Evolutionary conservation across 2,113 vertebrate species (phyloP), one percentile per base, ranked within the genome.

Genomic region (Cyprinus carpio): DNA sequence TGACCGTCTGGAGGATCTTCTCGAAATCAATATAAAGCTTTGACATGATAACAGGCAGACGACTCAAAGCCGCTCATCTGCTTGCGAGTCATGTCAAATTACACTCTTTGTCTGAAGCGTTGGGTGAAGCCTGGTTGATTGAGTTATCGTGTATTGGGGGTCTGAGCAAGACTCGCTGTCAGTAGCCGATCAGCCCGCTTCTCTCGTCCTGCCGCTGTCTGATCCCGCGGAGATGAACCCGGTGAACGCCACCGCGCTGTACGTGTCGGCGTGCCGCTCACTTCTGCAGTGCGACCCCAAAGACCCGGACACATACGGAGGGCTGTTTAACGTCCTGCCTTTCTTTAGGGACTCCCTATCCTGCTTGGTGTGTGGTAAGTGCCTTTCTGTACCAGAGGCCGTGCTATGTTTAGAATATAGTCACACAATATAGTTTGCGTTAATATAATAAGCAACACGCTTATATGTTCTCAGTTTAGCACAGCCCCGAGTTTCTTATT

Each of bases 201-300:
- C n/a, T 67, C 60, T 65, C 27, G 58, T 27, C 18, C 29, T 20
- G 46, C 60, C 76, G 89, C 82, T 93, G 92, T 91, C 92, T 92
- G 90, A 93, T 93, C 93, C 85, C 90, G 92, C 94, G 94, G 96
- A 96, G 92, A 99, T 99, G 97, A 98, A 98, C 96, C 97, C 97
- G 71, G 96, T 96, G 88, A 97, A 96, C 95, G 96, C 97, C 87
- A 98, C 97, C 93, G 91, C 96, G 92, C 94, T 99, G 92, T 99
- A 97, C 94, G 96, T 98, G 94, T 97, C 97, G 91, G 96, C 96
- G 93, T 98, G 96, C 94, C 97, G 97, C 93, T 96, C 97, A 91
- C 96, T 98, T 93, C 96, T 99, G 95, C 96, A 96, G 95, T 97
- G 98, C 95, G 96, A 97, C 91, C 96, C 96, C 83, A 95, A 95